phyloP scores from a whole-genome alignment of 2,113 vertebrate species.

The Hippolais icterina region DNA sequence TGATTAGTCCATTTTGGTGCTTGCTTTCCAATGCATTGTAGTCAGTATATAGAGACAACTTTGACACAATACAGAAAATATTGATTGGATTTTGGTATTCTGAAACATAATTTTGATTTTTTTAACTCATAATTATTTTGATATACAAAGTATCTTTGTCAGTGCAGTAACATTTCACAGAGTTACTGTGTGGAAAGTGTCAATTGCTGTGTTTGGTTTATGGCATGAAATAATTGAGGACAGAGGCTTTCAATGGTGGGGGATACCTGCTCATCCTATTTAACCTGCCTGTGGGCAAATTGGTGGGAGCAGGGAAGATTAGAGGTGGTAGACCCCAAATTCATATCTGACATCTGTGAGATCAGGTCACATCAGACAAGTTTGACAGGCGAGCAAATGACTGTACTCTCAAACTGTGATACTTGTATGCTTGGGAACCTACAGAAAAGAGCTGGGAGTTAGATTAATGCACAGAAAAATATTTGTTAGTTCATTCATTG shows the following conservation, averaged over 20 bases:
- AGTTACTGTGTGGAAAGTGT: not conserved
- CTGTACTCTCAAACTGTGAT: not conserved
- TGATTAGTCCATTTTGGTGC: not conserved
- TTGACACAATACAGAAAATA: not conserved
- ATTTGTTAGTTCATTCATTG: not conserved
- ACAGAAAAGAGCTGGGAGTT: not conserved
- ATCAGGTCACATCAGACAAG: not conserved
- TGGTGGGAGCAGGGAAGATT: not conserved
- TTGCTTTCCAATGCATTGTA: not conserved
- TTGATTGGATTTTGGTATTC: not conserved
- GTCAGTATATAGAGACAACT: not conserved
- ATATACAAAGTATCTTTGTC: not conserved
- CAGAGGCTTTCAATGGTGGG: not conserved
- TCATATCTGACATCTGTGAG: not conserved
- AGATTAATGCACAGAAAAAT: not conserved
- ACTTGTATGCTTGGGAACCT: not conserved
- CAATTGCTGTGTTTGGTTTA: not conserved
- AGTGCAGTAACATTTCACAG: not conserved
- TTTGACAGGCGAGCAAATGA: not conserved
- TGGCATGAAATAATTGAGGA: not conserved
- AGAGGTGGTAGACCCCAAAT: not conserved
- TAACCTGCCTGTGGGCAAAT: not conserved
- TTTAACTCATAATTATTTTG: not conserved
- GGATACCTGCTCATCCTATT: accelerated
- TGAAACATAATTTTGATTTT: not conserved